These are phyloP conservation scores for Andrena flavipes DNA, from an alignment of 2,888 invertebrate genomes.

Conservation along the genomic window DNA sequence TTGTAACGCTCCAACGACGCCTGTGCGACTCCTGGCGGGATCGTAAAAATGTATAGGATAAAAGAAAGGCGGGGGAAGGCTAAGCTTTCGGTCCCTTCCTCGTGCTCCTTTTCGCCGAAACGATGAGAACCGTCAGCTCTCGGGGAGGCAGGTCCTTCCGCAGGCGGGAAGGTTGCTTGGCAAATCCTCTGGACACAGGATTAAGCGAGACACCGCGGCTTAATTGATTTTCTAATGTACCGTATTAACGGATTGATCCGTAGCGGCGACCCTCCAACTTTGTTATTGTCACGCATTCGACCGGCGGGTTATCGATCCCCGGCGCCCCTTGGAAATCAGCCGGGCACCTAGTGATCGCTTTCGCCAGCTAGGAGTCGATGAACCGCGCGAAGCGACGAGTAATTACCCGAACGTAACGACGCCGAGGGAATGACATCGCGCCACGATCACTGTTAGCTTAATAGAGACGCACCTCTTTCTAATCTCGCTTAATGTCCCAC, in stretches of 20 bases:
- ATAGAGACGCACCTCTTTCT: conserved; percentile 54
- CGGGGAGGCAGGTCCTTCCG: conserved; percentile 39
- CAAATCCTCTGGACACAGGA: conserved; percentile 63
- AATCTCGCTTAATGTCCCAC: conserved; percentile 57
- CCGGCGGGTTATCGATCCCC: conserved; percentile 40
- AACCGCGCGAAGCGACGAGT: conserved; percentile 60
- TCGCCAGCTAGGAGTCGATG: conserved; percentile 54
- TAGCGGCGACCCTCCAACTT: conserved; percentile 47
- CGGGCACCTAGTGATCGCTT: conserved; percentile 42
- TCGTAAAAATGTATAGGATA: conserved; percentile 67
- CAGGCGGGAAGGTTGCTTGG: conserved; percentile 42
- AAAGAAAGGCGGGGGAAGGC: conserved; percentile 27
- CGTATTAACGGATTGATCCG: conserved; percentile 65
- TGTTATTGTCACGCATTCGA: conserved; percentile 54
- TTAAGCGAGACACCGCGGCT: conserved; percentile 56
- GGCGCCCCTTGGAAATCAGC: conserved; percentile 30
- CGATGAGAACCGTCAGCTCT: conserved; percentile 43
- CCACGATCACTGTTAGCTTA: conserved; percentile 46
- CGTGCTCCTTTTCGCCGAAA: conserved; percentile 7
- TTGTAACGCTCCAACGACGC: conserved; percentile 45
- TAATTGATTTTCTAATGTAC: conserved; percentile 70
- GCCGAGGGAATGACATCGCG: conserved; percentile 41
- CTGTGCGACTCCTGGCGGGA: conserved; percentile 51
- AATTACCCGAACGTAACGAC: conserved; percentile 69
- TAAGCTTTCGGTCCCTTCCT: conserved; percentile 26